Evolutionary conservation across 2,797 vertebrate genomes (phyloP).

Genomic region (Lacerta viridis): DNA sequence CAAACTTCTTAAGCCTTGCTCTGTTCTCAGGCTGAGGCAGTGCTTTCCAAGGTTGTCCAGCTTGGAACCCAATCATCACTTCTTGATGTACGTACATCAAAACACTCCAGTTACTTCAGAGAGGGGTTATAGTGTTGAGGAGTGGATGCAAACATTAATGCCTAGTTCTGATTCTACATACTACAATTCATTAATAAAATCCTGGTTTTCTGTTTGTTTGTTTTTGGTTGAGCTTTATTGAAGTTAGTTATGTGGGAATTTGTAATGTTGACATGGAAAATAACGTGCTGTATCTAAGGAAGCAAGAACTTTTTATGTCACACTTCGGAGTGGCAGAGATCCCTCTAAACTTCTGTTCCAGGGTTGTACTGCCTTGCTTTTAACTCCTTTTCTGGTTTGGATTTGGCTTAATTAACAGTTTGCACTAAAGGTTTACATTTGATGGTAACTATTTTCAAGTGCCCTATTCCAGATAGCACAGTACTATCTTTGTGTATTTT

Average conservation of each 20-base stretch:
- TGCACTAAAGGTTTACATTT: slow-evolving; percentile 44
- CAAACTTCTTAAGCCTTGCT: neutral
- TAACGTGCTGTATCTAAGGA: slow-evolving; percentile 37
- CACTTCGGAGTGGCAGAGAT: slow-evolving; percentile 8
- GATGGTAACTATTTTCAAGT: slow-evolving; percentile 23
- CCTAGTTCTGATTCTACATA: slow-evolving; percentile 45
- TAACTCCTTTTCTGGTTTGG: neutral
- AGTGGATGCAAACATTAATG: neutral
- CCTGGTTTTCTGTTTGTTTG: neutral
- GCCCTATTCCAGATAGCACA: slow-evolving; percentile 21
- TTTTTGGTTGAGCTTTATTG: neutral
- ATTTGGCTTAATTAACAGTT: neutral
- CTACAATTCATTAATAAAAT: slow-evolving; percentile 13
- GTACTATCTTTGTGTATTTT: slow-evolving; percentile 11
- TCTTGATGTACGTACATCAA: neutral
- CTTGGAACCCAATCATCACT: neutral
- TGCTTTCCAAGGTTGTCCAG: neutral
- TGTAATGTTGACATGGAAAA: slow-evolving; percentile 33
- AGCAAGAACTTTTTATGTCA: slow-evolving; percentile 34
- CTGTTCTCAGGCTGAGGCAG: neutral
- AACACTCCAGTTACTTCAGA: neutral
- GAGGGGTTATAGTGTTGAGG: slow-evolving; percentile 39
- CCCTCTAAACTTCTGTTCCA: neutral
- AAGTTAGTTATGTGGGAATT: neutral
- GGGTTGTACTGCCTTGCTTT: neutral